These are phyloP conservation scores for Chinchilla lanigera DNA, from an alignment of 2,113 vertebrate genomes.

Conservation along the genomic window DNA sequence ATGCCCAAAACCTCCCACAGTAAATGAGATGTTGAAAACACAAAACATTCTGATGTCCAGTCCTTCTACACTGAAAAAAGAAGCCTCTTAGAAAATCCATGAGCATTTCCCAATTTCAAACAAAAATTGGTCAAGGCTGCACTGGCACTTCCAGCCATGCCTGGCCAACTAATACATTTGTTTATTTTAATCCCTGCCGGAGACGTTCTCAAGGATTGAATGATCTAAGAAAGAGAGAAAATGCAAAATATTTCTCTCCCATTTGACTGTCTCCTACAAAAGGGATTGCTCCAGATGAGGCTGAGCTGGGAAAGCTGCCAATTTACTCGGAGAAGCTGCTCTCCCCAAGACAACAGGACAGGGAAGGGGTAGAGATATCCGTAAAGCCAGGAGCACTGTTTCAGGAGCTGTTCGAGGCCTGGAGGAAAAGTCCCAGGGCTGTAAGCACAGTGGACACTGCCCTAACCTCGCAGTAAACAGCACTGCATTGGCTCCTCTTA, in stretches of 20 bases:
- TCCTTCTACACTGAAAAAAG: background rate
- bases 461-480: background rate
- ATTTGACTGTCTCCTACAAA: background rate
- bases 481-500: background rate
- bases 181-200: background rate
- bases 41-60: slow-evolving; percentile 28
- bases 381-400: background rate
- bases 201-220: background rate
- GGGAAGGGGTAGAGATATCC: background rate
- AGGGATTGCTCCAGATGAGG: background rate
- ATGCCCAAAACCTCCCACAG: slow-evolving; percentile 23
- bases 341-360: background rate
- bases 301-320: background rate
- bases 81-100: background rate
- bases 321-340: background rate
- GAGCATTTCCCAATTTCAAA: slow-evolving; percentile 18
- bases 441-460: background rate
- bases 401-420: background rate
- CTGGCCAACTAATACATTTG: background rate
- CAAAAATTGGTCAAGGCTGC: background rate
- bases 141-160: background rate
- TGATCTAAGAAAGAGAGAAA: background rate
- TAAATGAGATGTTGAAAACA: slow-evolving; percentile 41
- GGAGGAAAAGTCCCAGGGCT: background rate
- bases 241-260: background rate